Evolutionary conservation across 2,888 invertebrate genomes (phyloP).

Genomic region (Candidula unifasciata): DNA sequence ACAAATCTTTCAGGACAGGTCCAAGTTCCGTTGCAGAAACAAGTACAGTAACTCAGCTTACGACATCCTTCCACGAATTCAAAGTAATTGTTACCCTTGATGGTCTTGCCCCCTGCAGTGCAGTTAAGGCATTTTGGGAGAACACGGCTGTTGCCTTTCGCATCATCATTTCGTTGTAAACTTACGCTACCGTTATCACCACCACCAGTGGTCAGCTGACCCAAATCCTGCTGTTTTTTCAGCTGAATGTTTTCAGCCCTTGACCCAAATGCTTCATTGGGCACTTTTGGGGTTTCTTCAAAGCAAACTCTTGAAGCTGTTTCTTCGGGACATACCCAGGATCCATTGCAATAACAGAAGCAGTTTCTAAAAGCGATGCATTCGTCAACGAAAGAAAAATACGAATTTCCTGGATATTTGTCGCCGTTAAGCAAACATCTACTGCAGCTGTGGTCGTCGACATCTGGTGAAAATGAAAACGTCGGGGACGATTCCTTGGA

Average conservation of each 20-base stretch:
- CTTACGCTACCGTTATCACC: neutral
- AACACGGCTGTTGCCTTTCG: too few species aligned
- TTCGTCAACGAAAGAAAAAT: slow-evolving; percentile 63
- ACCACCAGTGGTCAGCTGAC: neutral
- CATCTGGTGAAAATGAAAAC: neutral
- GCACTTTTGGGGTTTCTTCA: slow-evolving; percentile 49
- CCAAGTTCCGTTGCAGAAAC: slow-evolving; percentile 67
- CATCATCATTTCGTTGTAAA: neutral
- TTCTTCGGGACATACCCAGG: slow-evolving; percentile 66
- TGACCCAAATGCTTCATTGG: neutral
- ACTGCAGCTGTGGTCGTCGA: neutral
- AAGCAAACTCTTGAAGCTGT: slow-evolving; percentile 60
- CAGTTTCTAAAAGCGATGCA: slow-evolving; percentile 65
- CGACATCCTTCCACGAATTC: slow-evolving; percentile 64
- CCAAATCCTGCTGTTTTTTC: too few species aligned
- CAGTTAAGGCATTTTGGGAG: slow-evolving; percentile 12
- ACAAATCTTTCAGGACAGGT: slow-evolving; percentile 59
- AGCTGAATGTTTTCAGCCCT: too few species aligned
- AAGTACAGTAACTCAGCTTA: slow-evolving; percentile 63
- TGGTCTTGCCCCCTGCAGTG: slow-evolving; percentile 56
- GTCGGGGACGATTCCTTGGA: neutral
- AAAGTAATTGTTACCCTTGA: slow-evolving; percentile 63
- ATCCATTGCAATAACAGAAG: slow-evolving; percentile 68
- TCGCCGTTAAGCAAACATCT: slow-evolving; percentile 36
- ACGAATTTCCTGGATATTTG: slow-evolving; percentile 59